These are phyloP conservation scores for Ophioderma brevispina DNA, from an alignment of 35 echinoderm and acorn worm genomes.

Conservation along the genomic window DNA sequence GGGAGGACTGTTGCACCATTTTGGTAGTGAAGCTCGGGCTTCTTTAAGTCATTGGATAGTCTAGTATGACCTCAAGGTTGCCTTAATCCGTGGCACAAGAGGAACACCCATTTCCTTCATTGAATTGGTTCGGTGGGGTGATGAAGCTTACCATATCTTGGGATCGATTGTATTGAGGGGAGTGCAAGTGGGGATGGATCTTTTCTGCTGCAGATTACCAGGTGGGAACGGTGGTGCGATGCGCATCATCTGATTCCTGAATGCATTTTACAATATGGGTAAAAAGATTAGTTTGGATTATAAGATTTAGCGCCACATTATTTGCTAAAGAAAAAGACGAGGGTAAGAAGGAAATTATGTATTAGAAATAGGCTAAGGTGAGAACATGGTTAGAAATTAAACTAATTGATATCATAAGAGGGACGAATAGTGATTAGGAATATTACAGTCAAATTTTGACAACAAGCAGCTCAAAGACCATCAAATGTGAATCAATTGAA, in stretches of 20 bases:
- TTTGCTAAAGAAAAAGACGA: too few relatives aligned
- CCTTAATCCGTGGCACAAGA: background rate
- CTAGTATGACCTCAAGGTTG: slow-evolving; percentile 25
- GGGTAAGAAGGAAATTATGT: too few relatives aligned
- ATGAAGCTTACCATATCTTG: slow-evolving; percentile 26
- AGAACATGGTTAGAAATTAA: too few relatives aligned
- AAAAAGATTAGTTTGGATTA: too few relatives aligned
- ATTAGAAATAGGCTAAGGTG: too few relatives aligned
- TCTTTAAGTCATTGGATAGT: slow-evolving; percentile 53
- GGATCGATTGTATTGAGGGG: slow-evolving; percentile 56
- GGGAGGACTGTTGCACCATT: background rate
- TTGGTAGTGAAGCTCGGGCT: background rate
- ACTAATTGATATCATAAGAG: too few relatives aligned
- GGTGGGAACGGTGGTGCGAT: slow-evolving; percentile 70
- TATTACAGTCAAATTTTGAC: too few relatives aligned
- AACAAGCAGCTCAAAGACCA: too few relatives aligned
- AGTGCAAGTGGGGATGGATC: slow-evolving; percentile 9
- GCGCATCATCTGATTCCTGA: slow-evolving; percentile 96
- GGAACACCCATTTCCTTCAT: background rate
- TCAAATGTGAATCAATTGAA: too few relatives aligned
- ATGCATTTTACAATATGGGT: too few relatives aligned
- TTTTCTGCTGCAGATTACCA: slow-evolving; percentile 63
- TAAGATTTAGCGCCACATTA: too few relatives aligned
- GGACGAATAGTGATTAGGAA: too few relatives aligned
- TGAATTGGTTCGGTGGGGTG: background rate